Percentiles rank a stretch among this genome's conserved stretches.
phyloP scores from a whole-genome alignment of 2,113 vertebrate genomes.

The Neopipo cinnamomea region DNA sequence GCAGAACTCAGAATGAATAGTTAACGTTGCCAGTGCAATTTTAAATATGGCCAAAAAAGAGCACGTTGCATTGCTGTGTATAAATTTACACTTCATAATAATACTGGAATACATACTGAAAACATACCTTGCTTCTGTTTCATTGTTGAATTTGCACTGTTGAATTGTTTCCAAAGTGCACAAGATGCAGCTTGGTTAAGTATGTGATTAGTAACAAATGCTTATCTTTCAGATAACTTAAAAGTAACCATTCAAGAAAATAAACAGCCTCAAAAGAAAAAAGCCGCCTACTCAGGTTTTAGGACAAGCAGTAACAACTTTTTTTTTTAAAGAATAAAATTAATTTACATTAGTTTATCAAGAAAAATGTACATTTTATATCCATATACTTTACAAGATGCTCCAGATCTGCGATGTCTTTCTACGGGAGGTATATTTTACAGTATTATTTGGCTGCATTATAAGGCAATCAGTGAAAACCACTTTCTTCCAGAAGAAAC shows the following conservation, averaged over 20 bases:
- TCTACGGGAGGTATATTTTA: constrained; percentile 64
- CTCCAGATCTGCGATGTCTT: constrained; percentile 43
- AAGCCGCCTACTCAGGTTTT: background rate
- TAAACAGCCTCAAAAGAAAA: background rate
- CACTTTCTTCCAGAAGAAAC: constrained; percentile 27
- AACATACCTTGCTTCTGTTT: background rate
- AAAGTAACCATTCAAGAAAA: constrained; percentile 21
- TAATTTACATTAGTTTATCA: constrained; percentile 56
- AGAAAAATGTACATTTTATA: constrained; percentile 48
- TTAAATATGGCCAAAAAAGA: background rate
- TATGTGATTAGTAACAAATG: background rate
- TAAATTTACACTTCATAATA: background rate
- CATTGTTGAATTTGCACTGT: background rate
- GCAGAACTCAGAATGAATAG: background rate
- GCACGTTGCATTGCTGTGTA: background rate
- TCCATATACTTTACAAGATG: constrained; percentile 53
- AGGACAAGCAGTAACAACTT: constrained; percentile 15
- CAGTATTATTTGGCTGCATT: constrained; percentile 75
- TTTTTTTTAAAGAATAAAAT: constrained; percentile 54
- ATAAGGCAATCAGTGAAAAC: constrained; percentile 81
- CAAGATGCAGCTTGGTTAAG: background rate
- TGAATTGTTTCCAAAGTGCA: background rate
- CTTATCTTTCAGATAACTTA: constrained; percentile 2
- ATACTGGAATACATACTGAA: background rate
- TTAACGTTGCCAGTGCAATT: background rate